Conservation (phyloP, 53 echinoderm and acorn worm species). For the Apostichopus leukothele region DNA sequence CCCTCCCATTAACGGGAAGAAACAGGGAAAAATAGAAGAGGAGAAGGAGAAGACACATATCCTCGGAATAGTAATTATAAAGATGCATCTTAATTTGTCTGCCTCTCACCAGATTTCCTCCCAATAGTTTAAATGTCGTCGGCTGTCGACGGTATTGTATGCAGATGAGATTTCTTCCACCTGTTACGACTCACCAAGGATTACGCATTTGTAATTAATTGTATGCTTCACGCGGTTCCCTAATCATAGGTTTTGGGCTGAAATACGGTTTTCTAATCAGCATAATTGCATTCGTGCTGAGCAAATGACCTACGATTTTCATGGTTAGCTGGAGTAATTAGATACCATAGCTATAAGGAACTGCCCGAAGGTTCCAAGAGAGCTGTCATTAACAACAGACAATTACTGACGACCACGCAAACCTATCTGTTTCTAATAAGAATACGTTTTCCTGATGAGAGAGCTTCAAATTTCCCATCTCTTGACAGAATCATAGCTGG, state of each 20-base stretch:
- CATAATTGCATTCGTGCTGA: constrained; percentile 41
- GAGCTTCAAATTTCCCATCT: constrained; percentile 17
- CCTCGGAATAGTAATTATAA: too few species aligned
- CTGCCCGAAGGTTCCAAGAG: not conserved
- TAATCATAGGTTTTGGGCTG: not conserved
- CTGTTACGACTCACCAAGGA: constrained; percentile 24
- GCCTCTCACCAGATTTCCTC: too few species aligned
- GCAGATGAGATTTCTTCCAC: not conserved
- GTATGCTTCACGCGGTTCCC: constrained; percentile 4
- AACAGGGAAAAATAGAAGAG: too few species aligned
- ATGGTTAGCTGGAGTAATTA: constrained; percentile 38
- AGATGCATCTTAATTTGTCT: too few species aligned
- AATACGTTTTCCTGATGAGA: not conserved
- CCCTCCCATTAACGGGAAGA: too few species aligned
- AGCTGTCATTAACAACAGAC: constrained; percentile 28
- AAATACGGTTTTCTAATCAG: constrained; percentile 26
- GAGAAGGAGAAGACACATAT: too few species aligned
- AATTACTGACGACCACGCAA: constrained; percentile 12
- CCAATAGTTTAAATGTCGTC: too few species aligned
- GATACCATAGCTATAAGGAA: constrained; percentile 17
- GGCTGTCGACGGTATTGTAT: not conserved
- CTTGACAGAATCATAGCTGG: constrained; percentile 5
- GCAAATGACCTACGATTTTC: constrained; percentile 29
- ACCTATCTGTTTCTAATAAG: not conserved
- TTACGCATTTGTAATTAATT: constrained; percentile 25